phyloP scores from a whole-genome alignment of 2,888 invertebrate species.

The Erannis defoliaria region DNA sequence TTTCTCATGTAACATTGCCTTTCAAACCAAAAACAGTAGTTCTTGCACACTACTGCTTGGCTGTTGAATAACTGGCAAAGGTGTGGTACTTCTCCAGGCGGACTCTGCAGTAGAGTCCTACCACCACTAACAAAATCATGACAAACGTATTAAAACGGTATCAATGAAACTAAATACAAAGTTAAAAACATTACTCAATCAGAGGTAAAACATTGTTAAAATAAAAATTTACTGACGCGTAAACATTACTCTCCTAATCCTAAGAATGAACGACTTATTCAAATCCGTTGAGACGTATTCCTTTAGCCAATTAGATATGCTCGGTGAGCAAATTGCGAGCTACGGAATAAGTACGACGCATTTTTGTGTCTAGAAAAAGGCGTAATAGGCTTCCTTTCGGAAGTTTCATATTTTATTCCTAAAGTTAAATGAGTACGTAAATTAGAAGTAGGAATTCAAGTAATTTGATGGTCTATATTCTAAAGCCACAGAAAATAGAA shows the following conservation, averaged over 20 bases:
- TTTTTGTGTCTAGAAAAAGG: slow-evolving; percentile 19
- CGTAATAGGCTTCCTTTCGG: slow-evolving; percentile 8
- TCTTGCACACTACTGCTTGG: too few relatives aligned
- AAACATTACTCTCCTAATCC: slow-evolving; percentile 51
- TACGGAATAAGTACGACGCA: slow-evolving; percentile 44
- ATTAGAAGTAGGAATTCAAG: too few relatives aligned
- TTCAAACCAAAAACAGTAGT: too few relatives aligned
- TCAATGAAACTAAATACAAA: too few relatives aligned
- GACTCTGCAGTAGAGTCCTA: too few relatives aligned
- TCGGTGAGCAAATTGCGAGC: slow-evolving; percentile 55
- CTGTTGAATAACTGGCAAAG: too few relatives aligned
- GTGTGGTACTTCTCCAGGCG: too few relatives aligned
- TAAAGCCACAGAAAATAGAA: too few relatives aligned
- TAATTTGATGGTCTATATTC: not conserved
- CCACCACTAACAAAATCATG: too few relatives aligned
- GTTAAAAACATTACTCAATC: slow-evolving; percentile 7
- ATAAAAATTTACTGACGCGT: slow-evolving; percentile 31
- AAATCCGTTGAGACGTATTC: slow-evolving; percentile 62
- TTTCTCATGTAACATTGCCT: too few relatives aligned
- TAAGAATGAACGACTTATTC: slow-evolving; percentile 54
- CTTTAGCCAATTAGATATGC: slow-evolving; percentile 69
- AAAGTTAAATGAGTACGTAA: not conserved
- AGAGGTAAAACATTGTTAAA: slow-evolving; percentile 18
- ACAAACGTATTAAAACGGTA: not conserved
- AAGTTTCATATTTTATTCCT: not conserved